Evolutionary conservation across 1,140 invertebrate genomes (phyloP), one percentile per base, ranked within the genome.

Genomic region (Chrysoperla carnea): DNA sequence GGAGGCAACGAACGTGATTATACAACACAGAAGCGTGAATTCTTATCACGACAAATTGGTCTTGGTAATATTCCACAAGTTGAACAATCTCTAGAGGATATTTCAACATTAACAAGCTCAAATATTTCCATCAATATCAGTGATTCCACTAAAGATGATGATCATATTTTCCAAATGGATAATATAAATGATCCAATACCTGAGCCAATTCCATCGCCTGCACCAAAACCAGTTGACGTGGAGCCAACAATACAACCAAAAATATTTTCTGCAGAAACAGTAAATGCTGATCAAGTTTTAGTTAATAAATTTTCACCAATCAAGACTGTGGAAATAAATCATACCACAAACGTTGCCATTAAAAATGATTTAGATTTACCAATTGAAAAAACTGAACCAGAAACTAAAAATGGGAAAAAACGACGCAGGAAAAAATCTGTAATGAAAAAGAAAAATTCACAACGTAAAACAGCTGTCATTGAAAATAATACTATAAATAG

Each of bases 351-450:
- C 41, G 17, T 23, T 23, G 17, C 17, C 17, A 54, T 52, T 0
- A 61, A 61, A 17, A 65, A 66, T 1, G 58, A 62, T 6, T 61
- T 40, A 2, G 46, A 36, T 3, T 58, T 54, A 28, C 53, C 59
- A 29, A 23, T 42, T 46, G 31, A 62, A 53, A 41, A 52, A 51
- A 35, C 51, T 45, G 52, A 57, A 55, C 50, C 56, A 42, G 62
- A 62, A 42, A 56, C 53, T 6, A 67, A 75, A 35, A 83, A 50
- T 42, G 47, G 48, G 17, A 61, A 84, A 50, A 76, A 82, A 50
- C 84, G 79, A 53, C 71, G 81, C 8, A 77, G 78, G 52, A 81
- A 80, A 62, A 84, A 78, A 66, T 74, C 75, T n/a, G 67, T 75
- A 40, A 76, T 81, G 58, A 83, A 81, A 58, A 83, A 82, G 55